Evolutionary conservation across 2,888 invertebrate species (phyloP).

Genomic region (Acanthosepion pharaonis): DNA sequence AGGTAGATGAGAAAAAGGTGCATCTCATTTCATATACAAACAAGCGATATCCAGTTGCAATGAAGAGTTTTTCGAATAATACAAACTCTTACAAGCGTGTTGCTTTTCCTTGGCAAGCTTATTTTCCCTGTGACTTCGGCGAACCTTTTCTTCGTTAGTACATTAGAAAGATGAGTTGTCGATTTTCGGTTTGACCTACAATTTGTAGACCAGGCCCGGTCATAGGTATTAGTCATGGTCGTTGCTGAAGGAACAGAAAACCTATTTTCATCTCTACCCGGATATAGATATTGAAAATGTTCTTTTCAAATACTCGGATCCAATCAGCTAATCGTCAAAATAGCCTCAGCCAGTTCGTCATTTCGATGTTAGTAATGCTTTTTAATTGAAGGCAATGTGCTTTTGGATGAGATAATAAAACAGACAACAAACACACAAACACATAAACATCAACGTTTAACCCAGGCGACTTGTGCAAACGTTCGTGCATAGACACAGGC

Average conservation of each 20-base stretch:
- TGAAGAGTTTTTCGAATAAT: neutral
- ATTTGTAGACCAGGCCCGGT: neutral
- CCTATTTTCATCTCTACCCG: neutral
- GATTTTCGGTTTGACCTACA: neutral
- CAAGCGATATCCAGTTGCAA: too few relatives aligned
- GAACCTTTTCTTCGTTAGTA: neutral
- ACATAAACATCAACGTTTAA: too few relatives aligned
- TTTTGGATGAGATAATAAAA: neutral
- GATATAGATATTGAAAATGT: conserved; percentile 23
- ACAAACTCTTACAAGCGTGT: too few relatives aligned
- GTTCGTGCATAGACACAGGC: neutral
- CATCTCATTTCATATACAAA: too few relatives aligned
- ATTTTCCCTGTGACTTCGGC: neutral
- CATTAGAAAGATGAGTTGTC: neutral
- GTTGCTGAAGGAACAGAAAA: neutral
- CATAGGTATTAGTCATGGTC: neutral
- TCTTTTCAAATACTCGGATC: neutral
- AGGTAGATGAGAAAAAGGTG: too few relatives aligned
- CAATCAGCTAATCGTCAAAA: conserved; percentile 4
- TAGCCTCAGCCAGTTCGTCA: neutral
- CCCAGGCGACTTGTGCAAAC: neutral
- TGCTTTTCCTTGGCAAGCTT: too few relatives aligned
- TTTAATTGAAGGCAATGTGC: neutral
- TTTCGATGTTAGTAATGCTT: neutral
- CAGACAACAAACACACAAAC: neutral